These are phyloP conservation scores for Gila robusta DNA, from an alignment of 2,797 vertebrate species.

Conservation along the genomic window DNA sequence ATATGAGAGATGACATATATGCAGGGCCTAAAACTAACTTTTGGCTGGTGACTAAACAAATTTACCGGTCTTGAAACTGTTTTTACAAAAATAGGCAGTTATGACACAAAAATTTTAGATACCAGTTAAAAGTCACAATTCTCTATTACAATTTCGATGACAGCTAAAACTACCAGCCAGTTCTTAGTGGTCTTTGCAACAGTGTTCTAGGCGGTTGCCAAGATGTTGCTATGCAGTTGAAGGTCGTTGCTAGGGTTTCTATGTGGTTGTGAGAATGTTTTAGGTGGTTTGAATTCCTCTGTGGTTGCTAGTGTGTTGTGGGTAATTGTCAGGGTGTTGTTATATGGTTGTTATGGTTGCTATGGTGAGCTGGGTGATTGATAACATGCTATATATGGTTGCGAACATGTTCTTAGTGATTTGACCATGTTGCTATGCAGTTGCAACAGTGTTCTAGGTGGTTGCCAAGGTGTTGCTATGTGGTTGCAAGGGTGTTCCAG, in stretches of 20 bases:
- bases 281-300: too few species aligned
- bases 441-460: neutral
- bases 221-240: neutral
- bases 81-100: too few species aligned
- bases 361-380: neutral
- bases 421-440: neutral
- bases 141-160: neutral
- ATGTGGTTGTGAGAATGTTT: neutral
- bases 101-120: neutral
- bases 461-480: neutral
- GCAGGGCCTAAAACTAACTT: neutral
- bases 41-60: too few species aligned
- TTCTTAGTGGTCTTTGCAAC: neutral
- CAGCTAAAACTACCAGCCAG: too few species aligned
- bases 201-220: neutral
- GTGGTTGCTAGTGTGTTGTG: neutral
- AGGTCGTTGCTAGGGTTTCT: neutral
- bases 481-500: neutral
- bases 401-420: neutral
- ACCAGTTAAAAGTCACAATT: neutral
- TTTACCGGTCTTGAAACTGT: too few species aligned
- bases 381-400: neutral
- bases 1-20: neutral
- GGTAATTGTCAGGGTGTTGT: neutral
- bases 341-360: neutral